Evolutionary conservation across 2,888 invertebrate genomes (phyloP).

Genomic region (Drosophila paracracens): DNA sequence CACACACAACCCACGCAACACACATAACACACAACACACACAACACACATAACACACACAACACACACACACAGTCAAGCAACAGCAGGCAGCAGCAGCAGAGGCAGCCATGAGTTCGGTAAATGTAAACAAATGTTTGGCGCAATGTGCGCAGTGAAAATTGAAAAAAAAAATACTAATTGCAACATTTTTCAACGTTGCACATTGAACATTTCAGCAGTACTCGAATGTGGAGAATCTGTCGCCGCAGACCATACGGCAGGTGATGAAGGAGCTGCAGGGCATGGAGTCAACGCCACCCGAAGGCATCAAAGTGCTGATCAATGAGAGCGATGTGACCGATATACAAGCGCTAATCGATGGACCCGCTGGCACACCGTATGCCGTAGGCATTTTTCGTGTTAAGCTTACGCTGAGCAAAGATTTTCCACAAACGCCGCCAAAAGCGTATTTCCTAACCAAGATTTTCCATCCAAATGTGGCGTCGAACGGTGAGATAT

Average conservation of each 20-base stretch:
- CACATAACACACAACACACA: not conserved
- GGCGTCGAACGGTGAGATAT: constrained; percentile 96
- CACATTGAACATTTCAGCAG: constrained; percentile 82
- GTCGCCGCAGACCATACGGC: constrained; percentile 95
- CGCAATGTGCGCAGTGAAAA: not conserved
- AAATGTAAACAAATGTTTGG: constrained; percentile 63
- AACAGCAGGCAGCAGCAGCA: constrained; percentile 22
- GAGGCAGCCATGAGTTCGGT: constrained; percentile 67
- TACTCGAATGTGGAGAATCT: constrained; percentile 97
- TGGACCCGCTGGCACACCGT: constrained; percentile 98
- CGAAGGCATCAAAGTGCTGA: constrained; percentile 95
- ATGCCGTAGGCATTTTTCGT: constrained; percentile 94
- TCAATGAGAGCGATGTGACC: constrained; percentile 97
- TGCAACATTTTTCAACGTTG: not conserved
- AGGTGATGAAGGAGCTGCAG: constrained; percentile 95
- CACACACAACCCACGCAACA: constrained; percentile 18
- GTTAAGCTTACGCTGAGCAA: constrained; percentile 95
- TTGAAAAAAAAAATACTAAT: constrained; percentile 12
- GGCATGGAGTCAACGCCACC: constrained; percentile 93
- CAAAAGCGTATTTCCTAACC: constrained; percentile 96
- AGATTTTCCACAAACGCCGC: constrained; percentile 96
- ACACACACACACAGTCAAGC: constrained; percentile 29
- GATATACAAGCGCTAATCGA: constrained; percentile 96
- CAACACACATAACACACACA: not conserved
- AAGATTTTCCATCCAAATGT: constrained; percentile 99